These are phyloP conservation scores for Trochalopteron elliotii DNA, from an alignment of 2,113 vertebrate species.

Conservation along the genomic window DNA sequence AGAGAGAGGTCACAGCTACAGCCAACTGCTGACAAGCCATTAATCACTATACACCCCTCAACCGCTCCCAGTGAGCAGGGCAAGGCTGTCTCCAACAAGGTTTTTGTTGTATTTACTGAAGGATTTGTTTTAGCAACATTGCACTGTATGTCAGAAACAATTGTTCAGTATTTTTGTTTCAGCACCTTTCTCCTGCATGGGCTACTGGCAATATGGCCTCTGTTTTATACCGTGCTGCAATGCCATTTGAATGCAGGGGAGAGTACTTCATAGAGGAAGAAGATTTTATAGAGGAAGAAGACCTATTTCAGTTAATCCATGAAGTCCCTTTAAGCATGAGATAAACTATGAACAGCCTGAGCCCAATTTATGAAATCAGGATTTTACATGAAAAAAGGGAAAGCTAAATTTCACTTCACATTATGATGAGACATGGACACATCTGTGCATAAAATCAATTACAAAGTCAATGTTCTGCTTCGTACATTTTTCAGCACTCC, in stretches of 20 bases:
- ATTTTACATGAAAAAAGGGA: not conserved
- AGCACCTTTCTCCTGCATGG: not conserved
- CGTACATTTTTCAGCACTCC: not conserved
- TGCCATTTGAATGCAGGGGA: not conserved
- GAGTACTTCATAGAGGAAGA: not conserved
- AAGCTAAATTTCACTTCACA: not conserved
- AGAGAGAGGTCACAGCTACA: not conserved
- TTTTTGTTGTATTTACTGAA: not conserved
- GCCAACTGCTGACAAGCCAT: not conserved
- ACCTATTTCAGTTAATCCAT: not conserved
- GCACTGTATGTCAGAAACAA: not conserved
- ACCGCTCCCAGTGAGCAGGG: not conserved
- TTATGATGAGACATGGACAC: not conserved
- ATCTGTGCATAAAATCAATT: slow-evolving; percentile 14
- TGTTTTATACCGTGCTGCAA: not conserved
- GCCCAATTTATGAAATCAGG: not conserved
- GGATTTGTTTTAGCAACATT: not conserved
- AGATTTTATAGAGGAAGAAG: not conserved
- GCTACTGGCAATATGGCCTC: not conserved
- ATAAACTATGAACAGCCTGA: not conserved
- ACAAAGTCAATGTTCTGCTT: slow-evolving; percentile 20
- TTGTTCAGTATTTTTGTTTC: not conserved
- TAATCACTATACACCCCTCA: not conserved
- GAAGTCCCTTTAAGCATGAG: not conserved
- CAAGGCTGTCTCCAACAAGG: not conserved